Evolutionary conservation across 1,140 invertebrate genomes (phyloP), one percentile per base, ranked within the genome.

Genomic region (Drosophila kikkawai): DNA sequence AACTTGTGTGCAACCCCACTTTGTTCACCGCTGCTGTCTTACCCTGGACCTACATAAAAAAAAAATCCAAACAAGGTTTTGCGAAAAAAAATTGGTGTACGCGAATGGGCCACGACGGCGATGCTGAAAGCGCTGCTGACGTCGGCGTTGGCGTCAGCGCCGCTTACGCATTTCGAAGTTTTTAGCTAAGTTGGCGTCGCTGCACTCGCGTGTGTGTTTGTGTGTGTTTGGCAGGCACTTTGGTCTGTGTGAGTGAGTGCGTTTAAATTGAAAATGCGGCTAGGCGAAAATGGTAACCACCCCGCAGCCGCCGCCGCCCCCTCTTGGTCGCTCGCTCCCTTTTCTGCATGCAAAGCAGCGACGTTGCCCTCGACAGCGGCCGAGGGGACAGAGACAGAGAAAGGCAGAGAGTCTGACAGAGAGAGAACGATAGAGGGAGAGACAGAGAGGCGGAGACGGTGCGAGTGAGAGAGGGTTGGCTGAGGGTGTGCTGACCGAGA

Each of bases 211-310:
- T 36, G 12, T 63, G 65, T 60, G 36, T 63, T 74, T 75, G 56
- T 70, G 56, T 75, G 37, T 61, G 59, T 56, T 53, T 51, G 48
- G 45, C 50, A 59, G 26, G 51, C 53, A 39, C 53, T 56, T 39
- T 39, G 19, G 36, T 26, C 19, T 73, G 51, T 67, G 41, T 63
- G 57, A 67, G 61, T 66, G 66, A 45, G 74, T 75, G 78, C 63
- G 79, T 79, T 86, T 86, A 82, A 86, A 86, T 86, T 86, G 82
- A 86, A 86, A 82, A 75, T 82, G 70, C 75, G 82, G 69, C 82
- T 70, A 83, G 71, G 67, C 71, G 19, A 75, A 56, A 75, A 60
- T 60, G 70, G 57, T 41, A 65, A 67, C 45, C 66, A 56, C 67
- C 19, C 29, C 22, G 15, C 51, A 13, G 19, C 34, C 22, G 5